Base-by-base conservation (phyloP, 2,113 vertebrate species). In the Pica pica region DNA sequence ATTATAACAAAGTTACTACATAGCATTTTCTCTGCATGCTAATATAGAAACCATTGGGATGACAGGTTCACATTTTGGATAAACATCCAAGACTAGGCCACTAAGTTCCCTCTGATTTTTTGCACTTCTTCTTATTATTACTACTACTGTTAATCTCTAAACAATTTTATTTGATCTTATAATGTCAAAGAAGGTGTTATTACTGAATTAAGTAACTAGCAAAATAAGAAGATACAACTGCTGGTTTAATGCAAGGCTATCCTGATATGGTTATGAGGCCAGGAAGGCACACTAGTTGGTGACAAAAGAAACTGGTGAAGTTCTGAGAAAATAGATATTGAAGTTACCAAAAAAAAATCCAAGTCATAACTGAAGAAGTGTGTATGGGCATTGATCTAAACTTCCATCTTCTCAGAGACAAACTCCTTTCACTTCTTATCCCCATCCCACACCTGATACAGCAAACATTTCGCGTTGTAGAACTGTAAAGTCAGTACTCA, bases 361-460 rank as follows among this genome's bases (percentile, higher is more conserved):
- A 46, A 71, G 52, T 79, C 16, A 16, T 60, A 64, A n/a, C 56
- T 76, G 63, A 81, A 63, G 16, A 67, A n/a, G 23, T 10, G 10
- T 27, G 2, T 41, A 7, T 53, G 9, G 50, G 9, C 73, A 55
- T 22, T 55, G 31, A 7, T 57, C 50, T 82, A 39, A 73, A 75
- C 16, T 86, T 89, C 22, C 8, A 24, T 60, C 22, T 84, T 81
- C 59, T 70, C 28, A 52, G 44, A 60, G 10, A 56, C 33, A 75
- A n/a, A 59, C 12, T 55, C 19, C 33, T 81, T 87, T 31, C 12
- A 11, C 7, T 87, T 82, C 22, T 78, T 50, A 21, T 35, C 16
- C 13, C 11, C 9, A 4, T 13, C 7, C 31, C 31, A 5, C 0
- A 2, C 20, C 28, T 1, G 2, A 33, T 69, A 37, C 9, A 76